A percentile compares a stretch with the other conserved stretches of the same genome.
Conservation (phyloP, 2,888 invertebrate genomes). For the Brenthis daphne region DNA sequence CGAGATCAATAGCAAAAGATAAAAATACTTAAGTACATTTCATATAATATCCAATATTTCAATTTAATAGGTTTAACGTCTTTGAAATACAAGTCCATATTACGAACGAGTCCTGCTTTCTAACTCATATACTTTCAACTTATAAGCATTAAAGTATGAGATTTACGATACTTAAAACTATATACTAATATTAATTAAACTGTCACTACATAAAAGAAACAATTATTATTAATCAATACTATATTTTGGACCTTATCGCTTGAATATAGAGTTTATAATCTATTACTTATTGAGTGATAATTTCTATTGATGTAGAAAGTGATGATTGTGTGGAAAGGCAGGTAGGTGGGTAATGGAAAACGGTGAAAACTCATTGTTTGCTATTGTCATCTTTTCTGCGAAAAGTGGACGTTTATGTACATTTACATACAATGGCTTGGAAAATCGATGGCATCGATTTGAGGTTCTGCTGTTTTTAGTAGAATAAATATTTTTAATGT, state of each 20-base stretch:
- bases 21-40: neutral
- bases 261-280: conserved; percentile 38
- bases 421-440: conserved; percentile 31
- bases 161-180: neutral
- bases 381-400: conserved; percentile 39
- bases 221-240: conserved; percentile 29
- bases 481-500: neutral
- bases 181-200: conserved; percentile 5
- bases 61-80: too few species aligned
- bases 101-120: neutral
- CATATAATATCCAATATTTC: too few species aligned
- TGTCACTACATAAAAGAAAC: conserved; percentile 14
- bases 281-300: conserved; percentile 39
- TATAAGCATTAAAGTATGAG: neutral
- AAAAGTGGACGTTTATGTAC: conserved; percentile 28
- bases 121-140: neutral
- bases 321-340: conserved; percentile 69
- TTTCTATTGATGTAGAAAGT: conserved; percentile 61
- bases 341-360: conserved; percentile 55
- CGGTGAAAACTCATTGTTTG: conserved; percentile 59
- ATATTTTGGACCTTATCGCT: conserved; percentile 38
- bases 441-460: conserved; percentile 10
- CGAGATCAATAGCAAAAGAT: neutral
- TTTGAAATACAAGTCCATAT: neutral
- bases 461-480: conserved; percentile 7